Evolutionary conservation across 1,140 invertebrate species (phyloP), one percentile per base, ranked within the genome.

Genomic region (Bombus confusus): DNA sequence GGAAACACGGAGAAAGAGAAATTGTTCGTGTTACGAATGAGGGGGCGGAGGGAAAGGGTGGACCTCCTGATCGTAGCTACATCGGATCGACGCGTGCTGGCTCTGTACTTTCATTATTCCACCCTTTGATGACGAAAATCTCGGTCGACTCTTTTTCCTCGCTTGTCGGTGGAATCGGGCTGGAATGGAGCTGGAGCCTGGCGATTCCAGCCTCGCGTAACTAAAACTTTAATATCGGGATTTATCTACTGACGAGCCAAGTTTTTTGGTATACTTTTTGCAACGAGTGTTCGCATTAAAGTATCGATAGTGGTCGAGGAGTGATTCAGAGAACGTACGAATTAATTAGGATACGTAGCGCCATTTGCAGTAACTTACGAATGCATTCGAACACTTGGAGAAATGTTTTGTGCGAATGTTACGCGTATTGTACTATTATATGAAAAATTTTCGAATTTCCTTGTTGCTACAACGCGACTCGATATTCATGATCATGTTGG

Each of bases 1-100:
- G 85, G 87, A 77, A 88, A 91, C 87, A 85, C 74, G 82, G 71
- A 87, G 88, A 81, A 90, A 90, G 88, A 90, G 86, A 90, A 90
- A 90, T 90, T 89, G 88, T 90, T 87, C 88, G 74, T 64, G 81
- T 87, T 41, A 77, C 73, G 72, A 81, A 62, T 74, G 69, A 41
- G 31, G 28, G 37, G 31, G 13, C 12, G 12, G 8, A 10, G 37
- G 43, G 13, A 41, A 43, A 80, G 62, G 62, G 62, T 85, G 73
- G 31, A 80, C 37, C 73, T 59, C 62, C 68, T 80, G 73, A 79
- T 82, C 43, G 87, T 75, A 79, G 79, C 79, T 88, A 75, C 75
- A 52, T 64, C 78, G 22, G 22, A 69, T 69, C 34, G 68, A 39
- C 34, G 68, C 34, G 68, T 69, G 13, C 41, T n/a, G 69, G 25